Conservation (phyloP, 2,888 invertebrate species). For the Nymphalis urticae region DNA sequence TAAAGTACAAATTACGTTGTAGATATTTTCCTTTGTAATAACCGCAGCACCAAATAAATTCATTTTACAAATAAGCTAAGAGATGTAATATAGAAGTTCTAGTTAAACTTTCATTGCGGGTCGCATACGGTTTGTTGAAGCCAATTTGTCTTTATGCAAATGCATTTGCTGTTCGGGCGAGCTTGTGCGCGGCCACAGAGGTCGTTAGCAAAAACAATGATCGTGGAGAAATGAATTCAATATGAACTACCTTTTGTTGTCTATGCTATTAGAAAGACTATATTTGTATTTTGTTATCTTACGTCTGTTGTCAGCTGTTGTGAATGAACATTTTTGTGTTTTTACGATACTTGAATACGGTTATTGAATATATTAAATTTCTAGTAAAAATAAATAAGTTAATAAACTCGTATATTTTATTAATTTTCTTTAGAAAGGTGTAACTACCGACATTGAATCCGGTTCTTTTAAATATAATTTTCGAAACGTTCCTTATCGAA, state of each 20-base stretch:
- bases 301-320: not conserved
- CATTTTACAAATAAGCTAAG: constrained; percentile 22
- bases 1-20: not conserved
- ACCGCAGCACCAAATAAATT: constrained; percentile 2
- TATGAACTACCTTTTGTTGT: constrained; percentile 33
- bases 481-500: too few species aligned
- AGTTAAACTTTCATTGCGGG: constrained; percentile 59
- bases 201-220: constrained; percentile 42
- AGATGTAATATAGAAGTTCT: constrained; percentile 36
- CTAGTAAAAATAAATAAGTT: too few species aligned
- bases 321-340: too few species aligned
- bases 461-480: too few species aligned
- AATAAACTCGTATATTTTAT: too few species aligned
- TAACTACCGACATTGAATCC: too few species aligned
- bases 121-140: constrained; percentile 52
- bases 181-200: constrained; percentile 36
- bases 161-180: constrained; percentile 49
- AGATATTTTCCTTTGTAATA: not conserved
- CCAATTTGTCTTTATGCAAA: constrained; percentile 69
- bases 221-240: constrained; percentile 38
- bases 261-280: not conserved
- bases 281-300: not conserved
- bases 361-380: too few species aligned
- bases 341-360: too few species aligned
- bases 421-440: too few species aligned